phyloP scores from a whole-genome alignment of 2,888 invertebrate genomes.

The Biston betularia region DNA sequence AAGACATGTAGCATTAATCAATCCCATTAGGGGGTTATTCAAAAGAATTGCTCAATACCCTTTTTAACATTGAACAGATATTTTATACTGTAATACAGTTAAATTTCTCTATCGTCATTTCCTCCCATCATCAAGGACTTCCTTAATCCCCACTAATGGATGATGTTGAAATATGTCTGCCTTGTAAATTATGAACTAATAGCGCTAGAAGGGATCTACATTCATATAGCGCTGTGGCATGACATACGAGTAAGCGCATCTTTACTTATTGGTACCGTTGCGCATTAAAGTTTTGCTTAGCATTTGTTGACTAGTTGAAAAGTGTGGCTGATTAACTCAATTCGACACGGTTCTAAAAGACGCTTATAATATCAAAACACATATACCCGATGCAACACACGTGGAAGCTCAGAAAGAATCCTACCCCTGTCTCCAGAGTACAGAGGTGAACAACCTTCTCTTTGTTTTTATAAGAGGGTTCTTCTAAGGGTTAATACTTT shows the following conservation, averaged over 20 bases:
- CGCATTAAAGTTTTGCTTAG: background rate
- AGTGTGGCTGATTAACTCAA: background rate
- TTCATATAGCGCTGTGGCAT: constrained; percentile 47
- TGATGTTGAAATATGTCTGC: constrained; percentile 69
- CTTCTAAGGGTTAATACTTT: constrained; percentile 48
- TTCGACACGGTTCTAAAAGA: constrained; percentile 20
- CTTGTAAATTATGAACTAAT: constrained; percentile 70
- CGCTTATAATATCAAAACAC: constrained; percentile 21
- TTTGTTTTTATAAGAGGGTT: constrained; percentile 31
- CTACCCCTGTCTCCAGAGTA: constrained; percentile 61
- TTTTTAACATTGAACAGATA: constrained; percentile 21
- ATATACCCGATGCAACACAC: constrained; percentile 50
- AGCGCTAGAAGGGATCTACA: constrained; percentile 64
- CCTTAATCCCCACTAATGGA: constrained; percentile 79
- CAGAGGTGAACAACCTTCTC: constrained; percentile 72
- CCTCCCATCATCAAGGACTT: constrained; percentile 73
- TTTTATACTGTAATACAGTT: constrained; percentile 16
- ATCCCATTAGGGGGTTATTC: constrained; percentile 12
- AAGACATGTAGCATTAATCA: constrained; percentile 25
- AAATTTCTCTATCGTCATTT: constrained; percentile 67
- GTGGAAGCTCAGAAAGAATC: constrained; percentile 48
- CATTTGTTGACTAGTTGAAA: background rate
- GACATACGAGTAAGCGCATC: background rate
- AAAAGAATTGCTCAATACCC: constrained; percentile 23
- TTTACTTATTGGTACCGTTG: constrained; percentile 12